Evolutionary conservation across 2,113 vertebrate species (phyloP).

Genomic region (Kobus ellipsiprymnus): DNA sequence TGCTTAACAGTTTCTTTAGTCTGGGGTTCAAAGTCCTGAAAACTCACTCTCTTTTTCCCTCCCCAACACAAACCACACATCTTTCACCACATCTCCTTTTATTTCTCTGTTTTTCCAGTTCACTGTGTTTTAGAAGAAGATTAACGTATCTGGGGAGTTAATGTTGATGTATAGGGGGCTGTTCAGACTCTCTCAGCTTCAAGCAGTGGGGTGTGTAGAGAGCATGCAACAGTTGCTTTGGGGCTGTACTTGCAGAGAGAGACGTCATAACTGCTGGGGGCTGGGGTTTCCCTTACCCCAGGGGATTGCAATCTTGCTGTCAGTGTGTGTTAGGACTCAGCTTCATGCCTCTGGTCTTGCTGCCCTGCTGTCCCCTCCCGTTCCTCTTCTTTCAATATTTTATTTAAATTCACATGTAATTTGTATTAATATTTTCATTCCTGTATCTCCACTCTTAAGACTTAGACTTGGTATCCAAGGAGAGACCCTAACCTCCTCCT

Average conservation of each 20-base stretch:
- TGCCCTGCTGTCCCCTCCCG: accelerated
- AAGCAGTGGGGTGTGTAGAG: not conserved
- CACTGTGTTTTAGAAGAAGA: constrained; percentile 12
- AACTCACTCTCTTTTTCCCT: not conserved
- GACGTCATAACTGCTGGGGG: not conserved
- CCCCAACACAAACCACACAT: not conserved
- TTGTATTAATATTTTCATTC: not conserved
- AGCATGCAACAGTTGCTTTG: not conserved
- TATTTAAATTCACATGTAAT: not conserved
- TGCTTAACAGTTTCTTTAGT: not conserved
- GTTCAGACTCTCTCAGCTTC: constrained; percentile 20
- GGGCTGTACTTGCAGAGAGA: not conserved
- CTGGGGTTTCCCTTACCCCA: not conserved
- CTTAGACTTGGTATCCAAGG: not conserved
- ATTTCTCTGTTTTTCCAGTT: not conserved
- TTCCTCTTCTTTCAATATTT: not conserved
- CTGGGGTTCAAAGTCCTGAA: not conserved
- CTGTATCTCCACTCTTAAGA: not conserved
- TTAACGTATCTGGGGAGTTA: not conserved
- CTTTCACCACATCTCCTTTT: not conserved
- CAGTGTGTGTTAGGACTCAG: constrained; percentile 26
- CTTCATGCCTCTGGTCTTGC: not conserved
- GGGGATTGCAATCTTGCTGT: not conserved
- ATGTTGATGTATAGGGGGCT: not conserved
- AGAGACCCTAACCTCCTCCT: not conserved